Base-by-base conservation (phyloP, 2,113 vertebrate species). In the Neotoma lepida region DNA sequence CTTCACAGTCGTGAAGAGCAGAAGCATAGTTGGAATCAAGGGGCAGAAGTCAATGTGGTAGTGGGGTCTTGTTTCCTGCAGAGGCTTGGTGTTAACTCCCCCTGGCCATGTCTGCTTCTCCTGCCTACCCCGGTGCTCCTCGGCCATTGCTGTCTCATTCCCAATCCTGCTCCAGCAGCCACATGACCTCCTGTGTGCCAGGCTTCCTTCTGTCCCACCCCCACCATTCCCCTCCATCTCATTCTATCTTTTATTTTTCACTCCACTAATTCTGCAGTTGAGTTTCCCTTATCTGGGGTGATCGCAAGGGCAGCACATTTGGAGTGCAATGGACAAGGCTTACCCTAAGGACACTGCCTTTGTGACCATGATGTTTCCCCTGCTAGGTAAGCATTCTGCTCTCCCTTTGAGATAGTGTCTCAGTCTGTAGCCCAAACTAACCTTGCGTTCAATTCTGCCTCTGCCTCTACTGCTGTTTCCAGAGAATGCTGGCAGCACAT, bases 21-120 rank as follows among this genome's bases (percentile, higher is more conserved):
- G 70, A 89, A 61, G 17, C 70, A n/a, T 4, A 28, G n/a, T 24
- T 35, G 30, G 51, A 2, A 18, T 20, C 51, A 4, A 28, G 12
- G 22, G 58, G 44, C 17, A 17, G 58, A 71, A 63, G n/a, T 78
- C 22, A 33, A 39, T 33, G 71, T 30, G 17, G 17, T 4, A 0
- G 35, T 9, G 1, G 56, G 49, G 17, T 17, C 10, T 3, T 0
- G 0, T 5, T 33, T 61, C 84, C 9, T 54, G 18, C 4, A 9
- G 35, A 51, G 78, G 49, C 39, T 85, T 33, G 1, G 1, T 3
- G 58, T 15, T 18, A 41, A 2, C 1, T 58, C 1, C 4, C 8
- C 2, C 22, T 44, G 35, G 44, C 4, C 24, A 12, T 30, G 24
- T 10, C 35, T 18, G 35, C 7, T 7, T 30, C 86, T 10, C 49